Percentiles rank a stretch among this genome's conserved stretches.
Conservation (phyloP, 2,888 invertebrate genomes). For the Macroteleia sp. region DNA sequence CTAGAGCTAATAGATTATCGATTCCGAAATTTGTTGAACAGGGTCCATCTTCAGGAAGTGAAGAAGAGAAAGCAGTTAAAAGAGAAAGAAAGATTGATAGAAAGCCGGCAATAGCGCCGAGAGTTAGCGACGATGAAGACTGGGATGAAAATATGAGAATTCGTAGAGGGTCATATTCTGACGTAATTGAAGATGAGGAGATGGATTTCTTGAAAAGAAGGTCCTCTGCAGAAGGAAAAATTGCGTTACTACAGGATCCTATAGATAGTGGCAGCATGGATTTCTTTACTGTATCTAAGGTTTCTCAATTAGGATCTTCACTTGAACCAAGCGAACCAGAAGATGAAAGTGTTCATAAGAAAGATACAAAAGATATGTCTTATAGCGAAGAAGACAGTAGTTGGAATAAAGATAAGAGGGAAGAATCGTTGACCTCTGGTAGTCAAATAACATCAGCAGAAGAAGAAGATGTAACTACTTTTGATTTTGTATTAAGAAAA, state of each 20-base stretch:
- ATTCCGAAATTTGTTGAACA: conserved; percentile 68
- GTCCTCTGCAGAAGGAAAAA: conserved; percentile 81
- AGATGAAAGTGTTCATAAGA: conserved; percentile 70
- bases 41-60: conserved; percentile 76
- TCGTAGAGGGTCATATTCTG: conserved; percentile 67
- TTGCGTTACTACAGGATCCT: conserved; percentile 77
- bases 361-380: conserved; percentile 69
- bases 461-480: conserved; percentile 69
- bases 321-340: conserved; percentile 78
- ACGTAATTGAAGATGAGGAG: conserved; percentile 70
- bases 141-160: conserved; percentile 79
- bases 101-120: conserved; percentile 67
- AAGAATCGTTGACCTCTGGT: conserved; percentile 70
- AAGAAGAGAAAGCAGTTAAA: conserved; percentile 68
- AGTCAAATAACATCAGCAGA: conserved; percentile 74
- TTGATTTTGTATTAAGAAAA: conserved; percentile 74
- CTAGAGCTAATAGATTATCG: conserved; percentile 65
- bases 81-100: conserved; percentile 46
- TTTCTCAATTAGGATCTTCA: conserved; percentile 75
- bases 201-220: conserved; percentile 74
- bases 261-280: conserved; percentile 77
- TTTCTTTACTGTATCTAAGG: conserved; percentile 79
- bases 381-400: conserved; percentile 70
- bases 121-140: conserved; percentile 78
- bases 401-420: conserved; percentile 64